Evolutionary conservation across 2,888 invertebrate genomes (phyloP).

Genomic region (Diaphora mendica): DNA sequence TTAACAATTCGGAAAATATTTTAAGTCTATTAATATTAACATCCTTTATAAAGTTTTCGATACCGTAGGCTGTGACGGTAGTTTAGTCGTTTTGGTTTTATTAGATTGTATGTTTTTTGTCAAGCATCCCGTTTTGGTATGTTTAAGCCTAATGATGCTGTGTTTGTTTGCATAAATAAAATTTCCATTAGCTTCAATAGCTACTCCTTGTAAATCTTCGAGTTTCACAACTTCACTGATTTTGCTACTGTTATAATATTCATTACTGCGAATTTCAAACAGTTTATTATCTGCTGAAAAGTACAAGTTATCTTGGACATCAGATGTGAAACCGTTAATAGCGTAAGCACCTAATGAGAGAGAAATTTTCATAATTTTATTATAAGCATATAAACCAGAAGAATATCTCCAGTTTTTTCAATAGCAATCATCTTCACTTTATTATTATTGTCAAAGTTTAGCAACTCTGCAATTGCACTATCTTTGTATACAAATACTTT

Average conservation of each 20-base stretch:
- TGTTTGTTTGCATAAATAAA: slow-evolving; percentile 7
- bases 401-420: slow-evolving; percentile 47
- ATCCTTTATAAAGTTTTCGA: neutral
- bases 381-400: slow-evolving; percentile 15
- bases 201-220: slow-evolving; percentile 45
- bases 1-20: neutral
- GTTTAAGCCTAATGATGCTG: slow-evolving; percentile 10
- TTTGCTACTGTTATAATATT: neutral
- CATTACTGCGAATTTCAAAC: neutral
- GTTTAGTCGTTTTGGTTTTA: neutral
- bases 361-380: neutral
- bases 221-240: slow-evolving; percentile 23
- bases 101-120: neutral
- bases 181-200: slow-evolving; percentile 51
- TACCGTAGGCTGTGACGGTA: neutral
- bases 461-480: neutral
- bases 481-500: slow-evolving; percentile 49
- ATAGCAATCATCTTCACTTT: slow-evolving; percentile 8
- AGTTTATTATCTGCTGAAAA: neutral
- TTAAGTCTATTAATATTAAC: neutral
- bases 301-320: slow-evolving; percentile 2
- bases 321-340: slow-evolving; percentile 6
- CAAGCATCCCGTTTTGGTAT: neutral
- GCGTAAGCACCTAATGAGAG: neutral
- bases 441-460: neutral